These are phyloP conservation scores for Temnothorax unifasciatus DNA, from an alignment of 2,888 invertebrate genomes.

Conservation along the genomic window DNA sequence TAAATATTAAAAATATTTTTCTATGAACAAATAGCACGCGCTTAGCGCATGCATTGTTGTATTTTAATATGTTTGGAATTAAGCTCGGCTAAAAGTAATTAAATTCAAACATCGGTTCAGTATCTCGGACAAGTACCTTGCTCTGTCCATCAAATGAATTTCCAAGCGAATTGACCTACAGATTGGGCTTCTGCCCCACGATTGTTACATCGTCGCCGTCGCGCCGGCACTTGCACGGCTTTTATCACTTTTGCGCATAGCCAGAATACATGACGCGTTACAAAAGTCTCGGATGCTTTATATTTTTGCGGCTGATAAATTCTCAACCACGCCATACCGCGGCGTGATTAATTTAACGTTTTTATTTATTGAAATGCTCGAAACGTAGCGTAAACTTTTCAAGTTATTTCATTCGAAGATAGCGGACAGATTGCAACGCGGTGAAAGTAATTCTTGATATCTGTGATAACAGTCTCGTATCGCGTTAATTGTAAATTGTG, in stretches of 20 bases:
- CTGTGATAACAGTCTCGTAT: background rate
- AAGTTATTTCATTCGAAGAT: background rate
- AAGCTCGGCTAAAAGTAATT: slow-evolving; percentile 15
- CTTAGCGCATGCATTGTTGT: background rate
- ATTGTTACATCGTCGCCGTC: slow-evolving; percentile 53
- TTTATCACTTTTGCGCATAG: slow-evolving; percentile 16
- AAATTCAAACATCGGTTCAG: slow-evolving; percentile 27
- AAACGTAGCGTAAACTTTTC: background rate
- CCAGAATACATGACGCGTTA: background rate
- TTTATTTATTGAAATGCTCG: background rate
- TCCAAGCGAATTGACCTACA: slow-evolving; percentile 65
- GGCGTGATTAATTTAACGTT: background rate
- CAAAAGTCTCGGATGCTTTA: background rate
- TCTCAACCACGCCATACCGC: background rate
- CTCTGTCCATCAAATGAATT: slow-evolving; percentile 58
- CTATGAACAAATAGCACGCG: background rate
- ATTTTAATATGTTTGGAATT: background rate
- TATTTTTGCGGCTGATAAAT: background rate
- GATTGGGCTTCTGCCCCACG: slow-evolving; percentile 62
- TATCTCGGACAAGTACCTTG: slow-evolving; percentile 47
- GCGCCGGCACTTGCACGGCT: slow-evolving; percentile 28
- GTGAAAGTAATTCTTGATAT: background rate
- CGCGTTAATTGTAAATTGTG: background rate
- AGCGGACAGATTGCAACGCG: background rate
- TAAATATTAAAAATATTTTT: background rate